Percentiles rank a stretch among this genome's conserved stretches.
Conservation (phyloP, 1,140 invertebrate species). For the Hypothenemus hampei region DNA sequence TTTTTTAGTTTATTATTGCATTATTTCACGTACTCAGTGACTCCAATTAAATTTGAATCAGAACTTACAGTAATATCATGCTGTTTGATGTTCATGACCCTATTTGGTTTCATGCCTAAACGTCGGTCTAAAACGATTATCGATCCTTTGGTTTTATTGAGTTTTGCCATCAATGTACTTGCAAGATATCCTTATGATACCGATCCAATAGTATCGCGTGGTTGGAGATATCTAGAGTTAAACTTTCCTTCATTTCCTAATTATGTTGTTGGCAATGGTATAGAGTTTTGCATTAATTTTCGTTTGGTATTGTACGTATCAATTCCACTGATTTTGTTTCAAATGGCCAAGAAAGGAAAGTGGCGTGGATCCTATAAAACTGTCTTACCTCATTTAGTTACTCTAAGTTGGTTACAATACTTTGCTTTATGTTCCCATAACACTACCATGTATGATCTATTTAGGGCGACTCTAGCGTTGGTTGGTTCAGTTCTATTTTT, state of each 20-base stretch:
- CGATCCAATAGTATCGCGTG: conserved; percentile 70
- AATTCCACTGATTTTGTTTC: conserved; percentile 66
- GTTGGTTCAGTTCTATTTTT: conserved; percentile 72
- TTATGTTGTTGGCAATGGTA: conserved; percentile 72
- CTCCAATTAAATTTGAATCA: conserved; percentile 72
- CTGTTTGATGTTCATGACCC: conserved; percentile 65
- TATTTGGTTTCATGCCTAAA: conserved; percentile 64
- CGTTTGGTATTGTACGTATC: conserved; percentile 67
- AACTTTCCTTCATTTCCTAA: conserved; percentile 75
- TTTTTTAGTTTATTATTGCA: conserved; percentile 70
- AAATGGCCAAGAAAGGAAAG: conserved; percentile 65
- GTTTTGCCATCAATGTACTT: conserved; percentile 73
- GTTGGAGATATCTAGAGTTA: conserved; percentile 73
- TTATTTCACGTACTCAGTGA: conserved; percentile 69
- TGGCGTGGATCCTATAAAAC: conserved; percentile 75
- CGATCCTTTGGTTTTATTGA: conserved; percentile 67
- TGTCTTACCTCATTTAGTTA: conserved; percentile 78
- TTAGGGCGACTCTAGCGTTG: conserved; percentile 67
- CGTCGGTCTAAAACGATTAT: conserved; percentile 51
- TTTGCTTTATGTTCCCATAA: conserved; percentile 73
- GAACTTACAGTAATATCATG: conserved; percentile 73
- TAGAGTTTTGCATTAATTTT: conserved; percentile 80
- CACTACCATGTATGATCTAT: conserved; percentile 72
- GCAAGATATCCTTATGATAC: conserved; percentile 81
- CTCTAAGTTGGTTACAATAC: conserved; percentile 81